Evolutionary conservation across 2,113 vertebrate species (phyloP).

Genomic region (Rhodinocichla rosea): DNA sequence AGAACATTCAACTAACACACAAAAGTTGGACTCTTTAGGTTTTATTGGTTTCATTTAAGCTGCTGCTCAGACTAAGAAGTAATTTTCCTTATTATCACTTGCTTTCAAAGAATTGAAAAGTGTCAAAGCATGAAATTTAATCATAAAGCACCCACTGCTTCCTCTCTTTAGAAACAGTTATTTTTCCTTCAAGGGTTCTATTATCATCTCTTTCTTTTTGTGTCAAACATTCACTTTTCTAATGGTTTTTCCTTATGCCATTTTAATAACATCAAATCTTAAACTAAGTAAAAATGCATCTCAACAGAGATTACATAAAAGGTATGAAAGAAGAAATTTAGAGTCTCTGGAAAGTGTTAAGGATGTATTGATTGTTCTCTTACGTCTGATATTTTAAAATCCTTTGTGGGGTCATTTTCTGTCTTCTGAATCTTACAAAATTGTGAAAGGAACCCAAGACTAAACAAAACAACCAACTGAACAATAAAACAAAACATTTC

Average conservation of each 20-base stretch:
- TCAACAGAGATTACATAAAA: background rate
- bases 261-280: background rate
- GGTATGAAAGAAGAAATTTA: background rate
- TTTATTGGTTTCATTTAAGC: slow-evolving; percentile 34
- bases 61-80: background rate
- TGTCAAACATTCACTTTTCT: background rate
- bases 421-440: background rate
- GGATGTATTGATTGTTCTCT: background rate
- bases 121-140: slow-evolving; percentile 32
- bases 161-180: background rate
- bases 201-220: background rate
- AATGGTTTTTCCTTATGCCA: background rate
- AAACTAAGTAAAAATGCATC: background rate
- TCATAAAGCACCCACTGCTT: background rate
- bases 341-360: background rate
- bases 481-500: background rate
- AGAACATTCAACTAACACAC: slow-evolving; percentile 10
- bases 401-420: background rate
- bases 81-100: slow-evolving; percentile 23
- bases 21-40: background rate
- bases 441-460: background rate
- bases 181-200: slow-evolving; percentile 5
- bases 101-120: slow-evolving; percentile 18
- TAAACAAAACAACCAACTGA: background rate
- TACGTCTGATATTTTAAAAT: background rate